A percentile compares a stretch with the other conserved stretches of the same genome.
phyloP scores from a whole-genome alignment of 1,140 invertebrate species.

The Aphis craccivora region DNA sequence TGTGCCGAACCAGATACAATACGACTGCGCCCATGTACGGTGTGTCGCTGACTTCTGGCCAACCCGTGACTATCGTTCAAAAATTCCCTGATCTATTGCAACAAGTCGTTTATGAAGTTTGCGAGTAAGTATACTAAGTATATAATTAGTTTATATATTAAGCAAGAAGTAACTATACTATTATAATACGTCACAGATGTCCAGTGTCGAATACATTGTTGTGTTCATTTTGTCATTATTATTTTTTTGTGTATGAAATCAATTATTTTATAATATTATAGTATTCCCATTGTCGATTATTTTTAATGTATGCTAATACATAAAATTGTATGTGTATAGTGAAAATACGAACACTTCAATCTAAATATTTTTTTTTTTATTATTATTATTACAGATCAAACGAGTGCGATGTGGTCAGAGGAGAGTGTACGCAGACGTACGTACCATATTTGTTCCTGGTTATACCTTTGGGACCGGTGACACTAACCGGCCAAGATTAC shows the following conservation, averaged over 20 bases:
- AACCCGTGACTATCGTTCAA: slow-evolving; percentile 91
- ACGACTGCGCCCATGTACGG: slow-evolving; percentile 93
- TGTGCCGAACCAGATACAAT: slow-evolving; percentile 88
- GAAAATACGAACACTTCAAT: no score
- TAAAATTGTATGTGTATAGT: not conserved
- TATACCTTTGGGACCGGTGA: slow-evolving; percentile 87
- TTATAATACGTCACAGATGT: no score
- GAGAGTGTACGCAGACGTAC: slow-evolving; percentile 90
- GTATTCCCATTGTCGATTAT: not conserved
- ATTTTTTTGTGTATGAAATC: not conserved
- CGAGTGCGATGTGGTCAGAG: slow-evolving; percentile 86
- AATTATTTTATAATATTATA: no score
- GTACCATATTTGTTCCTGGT: slow-evolving; percentile 90
- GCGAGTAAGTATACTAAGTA: slow-evolving; percentile 67
- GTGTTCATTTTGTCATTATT: not conserved
- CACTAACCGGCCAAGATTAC: slow-evolving; percentile 89
- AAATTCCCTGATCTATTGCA: slow-evolving; percentile 93
- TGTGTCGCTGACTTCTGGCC: slow-evolving; percentile 87
- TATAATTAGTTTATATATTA: no score
- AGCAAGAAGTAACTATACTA: no score
- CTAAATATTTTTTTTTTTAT: slow-evolving; percentile 61
- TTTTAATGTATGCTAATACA: no score
- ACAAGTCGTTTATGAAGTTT: slow-evolving; percentile 91
- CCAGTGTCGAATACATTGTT: not conserved
- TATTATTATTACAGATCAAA: slow-evolving; percentile 71